phyloP scores from a whole-genome alignment of 64 coral and sea anemone species.

The Dendronephthya gigantea region DNA sequence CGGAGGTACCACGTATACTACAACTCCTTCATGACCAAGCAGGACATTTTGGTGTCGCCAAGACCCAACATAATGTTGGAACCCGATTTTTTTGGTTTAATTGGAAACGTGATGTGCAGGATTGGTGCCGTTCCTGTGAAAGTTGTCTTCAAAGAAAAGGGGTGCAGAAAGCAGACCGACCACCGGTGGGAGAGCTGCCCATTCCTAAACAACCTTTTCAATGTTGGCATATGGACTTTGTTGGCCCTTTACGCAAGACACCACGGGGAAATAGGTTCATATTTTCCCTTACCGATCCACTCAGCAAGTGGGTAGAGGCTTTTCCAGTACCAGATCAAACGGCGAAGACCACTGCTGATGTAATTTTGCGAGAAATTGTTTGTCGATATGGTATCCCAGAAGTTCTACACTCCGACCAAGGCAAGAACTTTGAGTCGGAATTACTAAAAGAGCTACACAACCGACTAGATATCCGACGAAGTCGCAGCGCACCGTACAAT shows the following conservation, averaged over 20 bases:
- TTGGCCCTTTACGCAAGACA: neutral
- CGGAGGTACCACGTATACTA: neutral
- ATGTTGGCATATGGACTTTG: neutral
- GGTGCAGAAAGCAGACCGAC: neutral
- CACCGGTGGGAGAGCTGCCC: neutral
- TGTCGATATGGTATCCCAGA: neutral
- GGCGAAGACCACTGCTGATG: neutral
- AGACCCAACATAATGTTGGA: neutral
- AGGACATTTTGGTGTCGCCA: neutral
- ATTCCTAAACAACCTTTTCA: neutral
- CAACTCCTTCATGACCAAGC: neutral
- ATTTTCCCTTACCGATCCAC: neutral
- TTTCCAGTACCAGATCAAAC: neutral
- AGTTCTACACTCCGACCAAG: neutral
- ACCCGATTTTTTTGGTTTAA: neutral
- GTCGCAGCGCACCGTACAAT: neutral
- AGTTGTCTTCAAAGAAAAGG: neutral
- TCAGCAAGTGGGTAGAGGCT: neutral
- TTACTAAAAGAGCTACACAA: too few relatives aligned
- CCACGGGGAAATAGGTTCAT: neutral
- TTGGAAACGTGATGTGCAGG: neutral
- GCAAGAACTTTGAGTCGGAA: too few relatives aligned
- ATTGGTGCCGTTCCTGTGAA: neutral
- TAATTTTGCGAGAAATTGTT: neutral
- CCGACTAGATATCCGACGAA: too few relatives aligned